Percentiles rank a stretch among this genome's conserved stretches.
Conservation (phyloP, 2,888 invertebrate species). For the Caenorhabditis sp. region DNA sequence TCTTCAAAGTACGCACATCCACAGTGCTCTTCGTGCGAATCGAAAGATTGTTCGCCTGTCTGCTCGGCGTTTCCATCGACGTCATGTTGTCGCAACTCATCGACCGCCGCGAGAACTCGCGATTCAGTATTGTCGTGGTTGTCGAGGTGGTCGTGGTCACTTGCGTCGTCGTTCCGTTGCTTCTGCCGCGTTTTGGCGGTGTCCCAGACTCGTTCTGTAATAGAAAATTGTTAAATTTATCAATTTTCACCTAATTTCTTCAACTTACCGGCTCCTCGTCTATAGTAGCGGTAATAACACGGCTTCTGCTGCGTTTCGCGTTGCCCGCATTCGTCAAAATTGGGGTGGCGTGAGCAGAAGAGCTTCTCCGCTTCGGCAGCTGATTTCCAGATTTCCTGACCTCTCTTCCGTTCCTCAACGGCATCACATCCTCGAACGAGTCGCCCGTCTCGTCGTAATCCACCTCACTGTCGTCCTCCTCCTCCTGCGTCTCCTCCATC, state of each 20-base stretch:
- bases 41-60: constrained; percentile 16
- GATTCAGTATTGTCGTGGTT: constrained; percentile 28
- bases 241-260: constrained; percentile 22
- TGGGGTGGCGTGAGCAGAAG: constrained; percentile 31
- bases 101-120: constrained; percentile 37
- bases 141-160: constrained; percentile 54
- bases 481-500: constrained; percentile 45
- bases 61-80: constrained; percentile 9
- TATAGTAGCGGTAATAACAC: constrained; percentile 49
- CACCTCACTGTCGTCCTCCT: constrained; percentile 59
- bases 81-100: constrained; percentile 43
- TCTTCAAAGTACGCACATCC: constrained; percentile 45
- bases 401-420: constrained; percentile 41
- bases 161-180: constrained; percentile 37
- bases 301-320: constrained; percentile 54
- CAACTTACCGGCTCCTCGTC: constrained; percentile 52
- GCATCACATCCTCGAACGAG: constrained; percentile 51
- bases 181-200: too few species aligned
- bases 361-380: constrained; percentile 20
- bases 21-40: constrained; percentile 46
- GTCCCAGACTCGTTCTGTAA: constrained; percentile 47
- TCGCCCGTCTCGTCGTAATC: constrained; percentile 66
- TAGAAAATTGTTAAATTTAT: constrained; percentile 3
- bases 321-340: constrained; percentile 30
- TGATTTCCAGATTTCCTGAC: constrained; percentile 33